Conservation (phyloP, 2,113 vertebrate genomes). For the Tenebrosternarchus preto region DNA sequence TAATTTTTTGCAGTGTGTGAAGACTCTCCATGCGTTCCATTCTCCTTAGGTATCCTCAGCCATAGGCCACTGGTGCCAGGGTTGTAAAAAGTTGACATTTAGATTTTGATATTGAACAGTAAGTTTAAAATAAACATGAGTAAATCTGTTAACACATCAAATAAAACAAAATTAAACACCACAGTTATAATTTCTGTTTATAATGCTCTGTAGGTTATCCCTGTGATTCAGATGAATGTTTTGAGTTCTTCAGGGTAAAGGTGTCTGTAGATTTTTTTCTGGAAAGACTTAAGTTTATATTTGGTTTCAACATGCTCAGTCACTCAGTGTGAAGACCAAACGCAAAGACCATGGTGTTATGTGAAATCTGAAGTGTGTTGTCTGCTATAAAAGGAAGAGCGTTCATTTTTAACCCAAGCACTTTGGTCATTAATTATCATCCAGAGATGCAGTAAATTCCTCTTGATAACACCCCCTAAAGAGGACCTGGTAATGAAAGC, state of each 20-base stretch:
- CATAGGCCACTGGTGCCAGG: not conserved
- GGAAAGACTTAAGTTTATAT: slow-evolving; percentile 33
- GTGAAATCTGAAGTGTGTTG: slow-evolving; percentile 25
- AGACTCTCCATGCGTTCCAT: slow-evolving; percentile 51
- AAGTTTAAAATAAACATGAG: not conserved
- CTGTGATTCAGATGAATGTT: not conserved
- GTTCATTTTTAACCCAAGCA: slow-evolving; percentile 21
- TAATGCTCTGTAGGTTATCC: not conserved
- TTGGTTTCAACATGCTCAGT: slow-evolving; percentile 36
- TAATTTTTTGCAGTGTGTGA: slow-evolving; percentile 34
- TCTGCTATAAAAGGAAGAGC: slow-evolving; percentile 32
- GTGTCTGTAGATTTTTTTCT: slow-evolving; percentile 1
- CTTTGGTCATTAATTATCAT: slow-evolving; percentile 50
- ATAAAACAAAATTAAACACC: slow-evolving; percentile 6
- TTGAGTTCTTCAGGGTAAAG: not conserved
- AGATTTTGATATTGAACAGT: slow-evolving; percentile 29
- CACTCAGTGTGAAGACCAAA: slow-evolving; percentile 11
- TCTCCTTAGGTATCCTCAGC: slow-evolving; percentile 50
- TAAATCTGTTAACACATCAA: not conserved
- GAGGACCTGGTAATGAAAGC: slow-evolving; percentile 45
- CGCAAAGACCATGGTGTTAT: slow-evolving; percentile 2
- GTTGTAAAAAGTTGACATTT: slow-evolving; percentile 5
- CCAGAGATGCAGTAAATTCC: slow-evolving; percentile 52
- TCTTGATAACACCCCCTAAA: slow-evolving; percentile 37
- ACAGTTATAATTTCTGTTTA: slow-evolving; percentile 14